Evolutionary conservation across 2,888 invertebrate species (phyloP), one percentile per base, ranked within the genome.

Genomic region (Aelia acuminata): DNA sequence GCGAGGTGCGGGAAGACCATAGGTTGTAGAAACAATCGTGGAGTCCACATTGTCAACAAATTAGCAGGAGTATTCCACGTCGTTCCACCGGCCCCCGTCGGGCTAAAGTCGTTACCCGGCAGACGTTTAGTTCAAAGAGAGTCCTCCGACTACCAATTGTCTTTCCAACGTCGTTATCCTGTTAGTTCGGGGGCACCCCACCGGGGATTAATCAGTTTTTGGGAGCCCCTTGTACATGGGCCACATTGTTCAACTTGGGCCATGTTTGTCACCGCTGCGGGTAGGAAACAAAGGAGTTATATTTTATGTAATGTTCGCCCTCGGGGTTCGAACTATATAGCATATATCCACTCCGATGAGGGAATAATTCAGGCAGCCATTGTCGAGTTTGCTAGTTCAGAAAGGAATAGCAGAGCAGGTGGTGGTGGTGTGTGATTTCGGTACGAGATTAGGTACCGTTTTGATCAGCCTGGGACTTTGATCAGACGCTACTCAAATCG

Each of bases 71-170:
- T 43, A 35, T 80, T 35, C 53, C 53, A 57, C 53, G 53, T 57
- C n/a, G 53, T 57, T 57, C 75, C 75, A 22, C 75, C 13, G 39
- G 35, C 43, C n/a, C 20, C 70, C 39, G 70, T 39, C 8, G 70
- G 70, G 18, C 39, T 80, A 80, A 80, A 35, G 39, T 80, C 75
- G 75, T 80, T 80, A 80, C 22, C n/a, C 10, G 39, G 43, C 75
- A 43, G 75, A 43, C 75, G 75, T 80, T 80, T 80, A 80, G 75
- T 80, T 80, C 75, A 80, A 80, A 80, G 75, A 35, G 75, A 43
- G 22, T 39, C 43, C 75, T 39, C 75, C 39, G 75, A 11, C 75
- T 80, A 80, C 22, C 75, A 80, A 80, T 80, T 80, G 75, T 80
- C 75, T 80, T 63, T 63, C 39, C 39, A 80, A 80, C 75, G 3